phyloP scores from a whole-genome alignment of 2,797 vertebrate genomes.

The Sus cebifrons region DNA sequence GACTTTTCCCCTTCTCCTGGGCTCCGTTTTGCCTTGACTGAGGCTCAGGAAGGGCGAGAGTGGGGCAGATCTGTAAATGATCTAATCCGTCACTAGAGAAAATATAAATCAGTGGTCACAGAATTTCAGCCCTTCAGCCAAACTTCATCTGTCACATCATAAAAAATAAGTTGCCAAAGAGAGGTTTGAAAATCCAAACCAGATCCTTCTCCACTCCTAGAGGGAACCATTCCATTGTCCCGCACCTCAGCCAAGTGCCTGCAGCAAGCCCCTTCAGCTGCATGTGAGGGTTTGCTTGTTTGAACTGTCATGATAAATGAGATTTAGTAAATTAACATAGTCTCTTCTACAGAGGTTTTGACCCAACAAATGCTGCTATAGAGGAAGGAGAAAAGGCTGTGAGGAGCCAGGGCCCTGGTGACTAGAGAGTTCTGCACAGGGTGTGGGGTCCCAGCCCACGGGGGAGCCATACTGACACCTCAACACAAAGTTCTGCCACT shows the following conservation, averaged over 20 bases:
- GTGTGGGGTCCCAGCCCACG: background rate
- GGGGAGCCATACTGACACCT: background rate
- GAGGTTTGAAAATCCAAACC: conserved; percentile 82
- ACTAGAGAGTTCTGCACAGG: background rate
- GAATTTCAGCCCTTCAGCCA: conserved; percentile 75
- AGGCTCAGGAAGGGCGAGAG: conserved; percentile 30
- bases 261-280: conserved; percentile 17
- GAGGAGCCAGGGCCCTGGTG: background rate
- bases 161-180: conserved; percentile 76
- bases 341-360: conserved; percentile 22
- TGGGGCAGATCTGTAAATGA: conserved; percentile 64
- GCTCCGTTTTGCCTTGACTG: background rate
- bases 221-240: background rate
- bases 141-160: conserved; percentile 79
- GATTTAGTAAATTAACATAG: background rate
- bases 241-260: background rate
- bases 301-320: conserved; percentile 38
- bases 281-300: background rate
- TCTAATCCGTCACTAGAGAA: conserved; percentile 73
- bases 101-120: conserved; percentile 72
- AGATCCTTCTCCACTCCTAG: conserved; percentile 64
- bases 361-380: background rate
- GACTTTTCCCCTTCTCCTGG: background rate
- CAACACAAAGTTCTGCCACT: background rate
- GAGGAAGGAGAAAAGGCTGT: background rate